phyloP scores from a whole-genome alignment of 2,888 invertebrate species.

The Pasiphila rectangulata region DNA sequence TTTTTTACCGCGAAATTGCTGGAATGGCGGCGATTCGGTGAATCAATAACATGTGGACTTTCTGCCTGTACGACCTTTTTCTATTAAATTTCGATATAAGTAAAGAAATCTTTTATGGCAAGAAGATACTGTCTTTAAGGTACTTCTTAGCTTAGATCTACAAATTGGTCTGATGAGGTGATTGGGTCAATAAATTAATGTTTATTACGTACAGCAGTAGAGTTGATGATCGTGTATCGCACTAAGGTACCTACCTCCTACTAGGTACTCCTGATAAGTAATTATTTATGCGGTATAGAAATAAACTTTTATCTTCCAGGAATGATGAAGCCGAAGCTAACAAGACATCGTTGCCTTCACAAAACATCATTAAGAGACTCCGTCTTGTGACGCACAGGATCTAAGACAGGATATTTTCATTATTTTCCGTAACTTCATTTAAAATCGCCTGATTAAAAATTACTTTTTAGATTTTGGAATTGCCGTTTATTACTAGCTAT shows the following conservation, averaged over 20 bases:
- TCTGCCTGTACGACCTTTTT: conserved; percentile 6
- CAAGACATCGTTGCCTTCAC: conserved; percentile 53
- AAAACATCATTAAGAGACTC: conserved; percentile 60
- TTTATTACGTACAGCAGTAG: background rate
- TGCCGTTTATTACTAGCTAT: conserved; percentile 34
- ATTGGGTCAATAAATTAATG: background rate
- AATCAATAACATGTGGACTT: conserved; percentile 54
- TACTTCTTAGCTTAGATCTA: background rate
- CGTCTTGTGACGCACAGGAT: conserved; percentile 70
- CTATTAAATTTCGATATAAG: background rate
- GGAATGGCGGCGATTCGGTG: conserved; percentile 63
- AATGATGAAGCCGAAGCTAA: conserved; percentile 71
- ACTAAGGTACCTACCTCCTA: background rate
- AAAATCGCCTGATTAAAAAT: conserved; percentile 26
- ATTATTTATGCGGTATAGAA: conserved; percentile 9
- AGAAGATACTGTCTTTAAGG: background rate
- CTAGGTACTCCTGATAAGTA: background rate
- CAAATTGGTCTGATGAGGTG: background rate
- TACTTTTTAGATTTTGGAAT: conserved; percentile 32
- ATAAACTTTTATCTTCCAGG: conserved; percentile 54
- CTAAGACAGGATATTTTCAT: conserved; percentile 39
- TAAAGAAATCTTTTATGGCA: background rate
- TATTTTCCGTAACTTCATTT: conserved; percentile 40
- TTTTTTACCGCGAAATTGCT: conserved; percentile 46
- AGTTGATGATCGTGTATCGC: too few relatives aligned